Conservation (phyloP, 2,797 vertebrate genomes). For the Myioborus miniatus region DNA sequence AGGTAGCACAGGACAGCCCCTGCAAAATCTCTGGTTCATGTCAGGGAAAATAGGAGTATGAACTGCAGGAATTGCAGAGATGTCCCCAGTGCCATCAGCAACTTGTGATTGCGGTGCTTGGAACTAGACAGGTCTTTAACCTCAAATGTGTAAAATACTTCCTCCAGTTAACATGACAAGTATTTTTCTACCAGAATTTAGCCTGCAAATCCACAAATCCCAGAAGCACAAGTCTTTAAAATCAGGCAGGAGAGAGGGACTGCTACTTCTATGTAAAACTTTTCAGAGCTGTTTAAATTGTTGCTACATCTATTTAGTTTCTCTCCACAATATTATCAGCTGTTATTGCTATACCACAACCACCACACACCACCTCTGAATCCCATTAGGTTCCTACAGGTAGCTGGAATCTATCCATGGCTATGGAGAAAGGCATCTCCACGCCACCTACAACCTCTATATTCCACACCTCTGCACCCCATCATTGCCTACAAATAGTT, state of each 20-base stretch:
- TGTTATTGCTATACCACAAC: neutral
- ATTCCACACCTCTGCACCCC: neutral
- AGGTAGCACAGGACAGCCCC: fast-evolving
- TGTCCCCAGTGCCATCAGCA: neutral
- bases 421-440: fast-evolving
- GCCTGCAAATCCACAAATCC: neutral
- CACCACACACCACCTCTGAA: neutral
- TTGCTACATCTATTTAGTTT: neutral
- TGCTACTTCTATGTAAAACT: neutral
- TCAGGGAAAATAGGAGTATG: neutral
- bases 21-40: neutral
- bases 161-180: neutral
- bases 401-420: neutral
- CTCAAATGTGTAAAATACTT: neutral
- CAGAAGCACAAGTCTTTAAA: neutral
- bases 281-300: neutral
- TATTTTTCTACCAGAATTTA: neutral
- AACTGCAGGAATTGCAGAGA: neutral
- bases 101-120: neutral
- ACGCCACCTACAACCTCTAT: neutral
- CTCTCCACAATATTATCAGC: neutral
- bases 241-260: neutral
- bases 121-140: neutral
- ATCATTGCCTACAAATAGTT: neutral
- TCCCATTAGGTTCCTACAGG: neutral